Evolutionary conservation across 2,888 invertebrate species (phyloP), one percentile per base, ranked within the genome.

Genomic region (Scotopteryx bipunctaria): DNA sequence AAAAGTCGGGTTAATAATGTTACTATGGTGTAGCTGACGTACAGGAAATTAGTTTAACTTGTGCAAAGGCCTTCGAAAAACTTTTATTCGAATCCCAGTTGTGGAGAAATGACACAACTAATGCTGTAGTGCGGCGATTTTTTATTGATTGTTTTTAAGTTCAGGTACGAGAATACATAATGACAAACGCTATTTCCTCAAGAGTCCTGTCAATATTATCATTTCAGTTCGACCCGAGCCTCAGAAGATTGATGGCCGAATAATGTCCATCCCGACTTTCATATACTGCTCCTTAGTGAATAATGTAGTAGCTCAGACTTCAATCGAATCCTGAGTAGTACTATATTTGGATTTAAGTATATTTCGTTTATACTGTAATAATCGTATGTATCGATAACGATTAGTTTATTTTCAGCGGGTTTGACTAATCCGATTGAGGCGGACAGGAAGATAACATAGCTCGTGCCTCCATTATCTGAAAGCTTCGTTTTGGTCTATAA

Each of bases 191-290:
- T n/a, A n/a, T n/a, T n/a, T n/a, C n/a, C n/a, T 54, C 43, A 54
- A 55, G 9, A 32, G 17, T 44, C 29, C 36, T 56, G 48, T 35
- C 55, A 51, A 48, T 56, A 46, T 53, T 42, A 52, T 51, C 52
- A 55, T 60, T 52, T 57, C 38, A 33, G 40, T 41, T 45, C 35
- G 36, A 21, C 13, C 36, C 31, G n/a, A 45, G 29, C 52, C 57
- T 45, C 52, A 53, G 33, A 47, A 64, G 82, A 83, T 83, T 78
- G 82, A 83, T 83, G 73, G 63, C 57, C 35, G 61, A 57, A 61
- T 73, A 74, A 74, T 74, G 69, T 59, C 64, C 59, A 59, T 61
- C 64, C 43, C 35, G 33, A 16, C 42, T 41, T 43, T 33, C 38
- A 49, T 42, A 50, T 37, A 46, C 64, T 58, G 58, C 55, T 42